A percentile compares a stretch with the other conserved stretches of the same genome.
These are phyloP conservation scores for Erebia epiphron DNA, from an alignment of 2,888 invertebrate genomes.

Conservation along the genomic window DNA sequence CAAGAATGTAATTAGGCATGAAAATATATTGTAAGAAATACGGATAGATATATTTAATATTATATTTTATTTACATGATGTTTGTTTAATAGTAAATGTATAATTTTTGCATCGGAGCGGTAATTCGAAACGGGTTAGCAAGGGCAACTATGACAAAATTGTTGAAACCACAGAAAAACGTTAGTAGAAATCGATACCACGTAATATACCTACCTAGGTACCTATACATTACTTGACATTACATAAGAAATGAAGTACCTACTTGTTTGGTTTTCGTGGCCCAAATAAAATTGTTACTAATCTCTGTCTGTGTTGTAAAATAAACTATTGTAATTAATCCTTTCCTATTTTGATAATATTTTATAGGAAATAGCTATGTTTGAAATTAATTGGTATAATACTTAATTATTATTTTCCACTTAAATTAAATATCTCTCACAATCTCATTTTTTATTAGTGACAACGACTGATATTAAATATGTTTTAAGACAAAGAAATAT, in stretches of 20 bases:
- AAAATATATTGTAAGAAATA: not conserved
- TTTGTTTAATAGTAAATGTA: not conserved
- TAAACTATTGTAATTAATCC: no score
- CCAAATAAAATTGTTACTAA: not conserved
- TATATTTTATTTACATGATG: not conserved
- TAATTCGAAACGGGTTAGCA: not conserved
- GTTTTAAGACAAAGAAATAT: constrained; percentile 1
- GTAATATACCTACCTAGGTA: no score
- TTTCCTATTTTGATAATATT: not conserved
- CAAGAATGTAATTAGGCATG: no score
- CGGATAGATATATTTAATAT: not conserved
- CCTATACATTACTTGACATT: no score
- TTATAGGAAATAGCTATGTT: no score
- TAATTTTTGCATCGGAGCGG: not conserved
- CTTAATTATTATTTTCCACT: not conserved
- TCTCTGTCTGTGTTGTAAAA: no score
- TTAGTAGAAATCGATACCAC: not conserved
- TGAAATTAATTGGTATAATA: not conserved
- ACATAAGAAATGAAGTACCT: no score
- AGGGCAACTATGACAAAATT: not conserved
- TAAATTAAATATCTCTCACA: not conserved
- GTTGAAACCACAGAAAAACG: not conserved
- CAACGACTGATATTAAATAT: not conserved
- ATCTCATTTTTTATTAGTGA: not conserved
- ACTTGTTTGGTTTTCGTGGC: no score